Conservation (phyloP, 1,140 invertebrate genomes). For the Drosophila yakuba region DNA sequence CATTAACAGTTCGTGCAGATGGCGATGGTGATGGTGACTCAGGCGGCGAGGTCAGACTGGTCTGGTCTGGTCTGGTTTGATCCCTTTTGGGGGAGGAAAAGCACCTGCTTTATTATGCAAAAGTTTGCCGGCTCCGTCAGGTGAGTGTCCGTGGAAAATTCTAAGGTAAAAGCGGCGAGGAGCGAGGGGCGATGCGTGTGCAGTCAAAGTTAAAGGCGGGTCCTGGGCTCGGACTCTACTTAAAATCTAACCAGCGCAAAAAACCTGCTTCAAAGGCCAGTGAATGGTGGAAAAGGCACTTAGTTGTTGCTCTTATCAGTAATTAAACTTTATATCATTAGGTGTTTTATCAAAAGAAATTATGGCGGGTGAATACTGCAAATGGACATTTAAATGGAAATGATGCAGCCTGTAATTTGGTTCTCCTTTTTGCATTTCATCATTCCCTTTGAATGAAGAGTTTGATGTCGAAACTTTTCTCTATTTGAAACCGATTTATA, state of each 20-base stretch:
- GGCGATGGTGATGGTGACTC: conserved; percentile 27
- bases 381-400: background rate
- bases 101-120: conserved; percentile 74
- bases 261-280: conserved; percentile 14
- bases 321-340: conserved; percentile 35
- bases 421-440: background rate
- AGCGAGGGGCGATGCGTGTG: conserved; percentile 13
- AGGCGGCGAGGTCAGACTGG: conserved; percentile 41
- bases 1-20: conserved; percentile 41
- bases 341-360: conserved; percentile 5
- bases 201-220: conserved; percentile 27
- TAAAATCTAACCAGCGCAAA: conserved; percentile 16
- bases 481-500: too few species aligned
- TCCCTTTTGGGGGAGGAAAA: conserved; percentile 24
- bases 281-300: conserved; percentile 25
- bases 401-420: background rate
- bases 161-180: background rate
- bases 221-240: conserved; percentile 3
- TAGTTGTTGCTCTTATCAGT: conserved; percentile 32
- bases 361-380: background rate
- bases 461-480: background rate
- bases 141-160: conserved; percentile 51
- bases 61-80: conserved; percentile 42
- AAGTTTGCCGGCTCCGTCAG: conserved; percentile 61
- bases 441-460: background rate